Evolutionary conservation across 2,888 invertebrate genomes (phyloP), one percentile per base, ranked within the genome.

Genomic region (Pseudoips prasinana): DNA sequence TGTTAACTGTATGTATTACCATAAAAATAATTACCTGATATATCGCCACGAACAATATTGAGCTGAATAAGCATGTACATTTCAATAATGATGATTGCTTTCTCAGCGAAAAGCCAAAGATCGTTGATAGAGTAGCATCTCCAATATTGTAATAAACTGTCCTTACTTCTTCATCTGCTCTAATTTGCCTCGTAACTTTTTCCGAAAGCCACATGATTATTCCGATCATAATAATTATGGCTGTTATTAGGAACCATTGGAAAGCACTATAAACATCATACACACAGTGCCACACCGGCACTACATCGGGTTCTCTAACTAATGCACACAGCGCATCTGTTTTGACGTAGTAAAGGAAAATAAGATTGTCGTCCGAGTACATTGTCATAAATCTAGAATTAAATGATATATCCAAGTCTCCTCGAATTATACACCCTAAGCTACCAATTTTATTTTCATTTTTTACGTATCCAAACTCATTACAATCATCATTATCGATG

Each of bases 381-480:
- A 17, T 32, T 1, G 64, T 60, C 48, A 78, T 43, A 37, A 78
- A 79, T 31, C 78, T 61, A 1, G 79, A 73, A 47, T 77, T 76
- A 19, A 79, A 79, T 0, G 79, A 77, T 33, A 79, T 58, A 25
- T 79, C 78, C 10, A 73, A 38, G 18, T 65, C 47, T 3, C 54
- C 38, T 1, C 52, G 43, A 8, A 64, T 17, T 1, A 76, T 40
- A 25, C 69, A 61, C 1, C 67, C 69, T 8, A 79, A 57, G 29
- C 63, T 66, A 0, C 76, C 76, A 1, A 55, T 61, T 2, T 43
- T 29, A 2, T 59, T 54, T 1, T 50, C 30, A 1, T 22, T 25
- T 0, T 32, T 20, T 5, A 33, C 44, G 17, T 59, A 70, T 0
- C 77, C 76, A 24, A 63, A 76, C 11, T 10, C 37, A 10, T 47